Conservation (phyloP, 2,797 vertebrate genomes). For the Enteromius radiatus region DNA sequence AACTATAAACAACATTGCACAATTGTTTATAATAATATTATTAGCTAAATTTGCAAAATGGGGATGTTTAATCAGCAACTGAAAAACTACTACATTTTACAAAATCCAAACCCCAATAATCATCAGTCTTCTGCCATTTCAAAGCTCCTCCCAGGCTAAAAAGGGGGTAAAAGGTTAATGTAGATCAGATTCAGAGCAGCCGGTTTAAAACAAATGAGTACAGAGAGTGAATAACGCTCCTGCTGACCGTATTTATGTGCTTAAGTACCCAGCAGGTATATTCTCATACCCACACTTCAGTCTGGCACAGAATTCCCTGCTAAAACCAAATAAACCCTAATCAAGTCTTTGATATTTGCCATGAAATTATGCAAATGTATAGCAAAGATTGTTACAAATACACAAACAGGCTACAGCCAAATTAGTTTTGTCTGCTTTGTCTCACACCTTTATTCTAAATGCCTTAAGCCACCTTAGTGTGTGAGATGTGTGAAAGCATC, state of each 20-base stretch:
- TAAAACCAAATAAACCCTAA: slow-evolving; percentile 73
- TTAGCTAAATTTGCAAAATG: not conserved
- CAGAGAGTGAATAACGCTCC: slow-evolving; percentile 65
- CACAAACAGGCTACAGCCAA: slow-evolving; percentile 8
- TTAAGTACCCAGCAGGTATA: slow-evolving; percentile 57
- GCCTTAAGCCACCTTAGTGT: not conserved
- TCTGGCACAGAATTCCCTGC: slow-evolving; percentile 56
- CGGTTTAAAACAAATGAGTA: slow-evolving; percentile 76
- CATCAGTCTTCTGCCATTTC: slow-evolving; percentile 89
- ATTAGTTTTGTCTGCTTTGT: slow-evolving; percentile 14
- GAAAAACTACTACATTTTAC: slow-evolving; percentile 7
- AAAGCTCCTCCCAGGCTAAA: slow-evolving; percentile 70
- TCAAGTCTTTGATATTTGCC: slow-evolving; percentile 21
- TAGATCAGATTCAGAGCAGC: slow-evolving; percentile 78
- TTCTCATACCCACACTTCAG: slow-evolving; percentile 18
- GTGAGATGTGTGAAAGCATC: not conserved
- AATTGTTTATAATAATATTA: not conserved
- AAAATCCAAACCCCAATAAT: slow-evolving; percentile 59
- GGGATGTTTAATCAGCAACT: not conserved
- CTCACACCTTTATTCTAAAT: slow-evolving; percentile 22
- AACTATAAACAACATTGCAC: not conserved
- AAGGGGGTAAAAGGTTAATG: slow-evolving; percentile 81
- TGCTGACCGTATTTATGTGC: slow-evolving; percentile 66
- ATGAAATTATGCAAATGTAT: not conserved
- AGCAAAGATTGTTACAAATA: slow-evolving; percentile 4